phyloP scores from a whole-genome alignment of 1,140 invertebrate species.

The Drosophila ironensis region DNA sequence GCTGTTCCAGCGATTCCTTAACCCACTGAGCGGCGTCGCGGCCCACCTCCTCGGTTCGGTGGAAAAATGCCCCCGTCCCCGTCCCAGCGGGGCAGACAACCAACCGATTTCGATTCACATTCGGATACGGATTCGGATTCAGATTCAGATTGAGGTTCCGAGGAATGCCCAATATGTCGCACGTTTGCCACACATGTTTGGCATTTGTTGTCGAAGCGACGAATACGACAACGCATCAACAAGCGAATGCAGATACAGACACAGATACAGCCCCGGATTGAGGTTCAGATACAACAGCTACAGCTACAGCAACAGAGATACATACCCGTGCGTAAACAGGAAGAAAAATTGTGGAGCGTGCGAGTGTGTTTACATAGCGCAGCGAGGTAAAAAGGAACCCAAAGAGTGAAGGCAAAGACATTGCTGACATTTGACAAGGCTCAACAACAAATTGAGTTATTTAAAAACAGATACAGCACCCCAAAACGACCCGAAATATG shows the following conservation, averaged over 20 bases:
- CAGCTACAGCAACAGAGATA: slow-evolving; percentile 28
- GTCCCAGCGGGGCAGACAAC: slow-evolving; percentile 2
- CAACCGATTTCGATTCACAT: slow-evolving; percentile 11
- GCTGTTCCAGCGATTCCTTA: slow-evolving; percentile 17
- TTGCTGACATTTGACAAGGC: slow-evolving; percentile 37
- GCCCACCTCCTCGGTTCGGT: neutral
- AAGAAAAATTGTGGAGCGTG: slow-evolving; percentile 14
- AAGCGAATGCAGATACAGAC: slow-evolving; percentile 14
- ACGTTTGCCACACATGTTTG: slow-evolving; percentile 67
- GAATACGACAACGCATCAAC: slow-evolving; percentile 2
- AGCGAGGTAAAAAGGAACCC: slow-evolving; percentile 15
- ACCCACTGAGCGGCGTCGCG: slow-evolving; percentile 5
- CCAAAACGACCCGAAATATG: slow-evolving; percentile 10
- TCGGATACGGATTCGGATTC: slow-evolving; percentile 7
- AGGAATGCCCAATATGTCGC: slow-evolving; percentile 42
- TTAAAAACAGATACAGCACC: slow-evolving; percentile 34
- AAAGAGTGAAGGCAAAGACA: slow-evolving; percentile 17
- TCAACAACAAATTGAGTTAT: slow-evolving; percentile 68
- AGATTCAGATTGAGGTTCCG: slow-evolving; percentile 26
- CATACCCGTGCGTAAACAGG: slow-evolving; percentile 24
- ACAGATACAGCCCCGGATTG: slow-evolving; percentile 8
- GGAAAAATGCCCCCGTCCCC: neutral
- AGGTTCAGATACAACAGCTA: slow-evolving; percentile 18
- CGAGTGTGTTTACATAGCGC: slow-evolving; percentile 33
- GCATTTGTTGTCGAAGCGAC: slow-evolving; percentile 56